Evolutionary conservation across 2,113 vertebrate species (phyloP).

Genomic region (Caretta caretta): DNA sequence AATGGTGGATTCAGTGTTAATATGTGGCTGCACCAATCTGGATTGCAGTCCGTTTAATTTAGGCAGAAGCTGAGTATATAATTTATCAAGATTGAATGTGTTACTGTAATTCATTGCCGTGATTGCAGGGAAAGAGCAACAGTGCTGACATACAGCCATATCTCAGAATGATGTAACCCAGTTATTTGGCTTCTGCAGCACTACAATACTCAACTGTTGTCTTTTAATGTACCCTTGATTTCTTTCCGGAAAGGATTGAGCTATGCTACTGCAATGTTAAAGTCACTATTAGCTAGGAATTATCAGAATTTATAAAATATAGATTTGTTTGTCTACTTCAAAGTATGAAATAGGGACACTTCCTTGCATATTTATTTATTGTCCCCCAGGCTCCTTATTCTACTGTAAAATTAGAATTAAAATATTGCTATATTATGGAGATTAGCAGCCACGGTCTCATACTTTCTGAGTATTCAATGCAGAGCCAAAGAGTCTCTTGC

Average conservation of each 20-base stretch:
- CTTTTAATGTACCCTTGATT: not conserved
- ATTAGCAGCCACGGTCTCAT: not conserved
- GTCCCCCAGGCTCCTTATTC: not conserved
- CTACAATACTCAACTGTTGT: not conserved
- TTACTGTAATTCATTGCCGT: slow-evolving; percentile 65
- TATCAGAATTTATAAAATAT: not conserved
- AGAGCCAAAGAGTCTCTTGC: not conserved
- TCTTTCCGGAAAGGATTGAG: not conserved
- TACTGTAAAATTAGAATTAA: not conserved
- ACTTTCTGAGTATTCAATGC: not conserved
- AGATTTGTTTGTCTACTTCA: not conserved
- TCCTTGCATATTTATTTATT: not conserved
- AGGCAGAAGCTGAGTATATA: slow-evolving; percentile 62
- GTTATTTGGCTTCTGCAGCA: slow-evolving; percentile 4
- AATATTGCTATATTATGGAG: not conserved
- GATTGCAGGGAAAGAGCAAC: slow-evolving; percentile 56
- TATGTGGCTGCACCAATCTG: slow-evolving; percentile 59
- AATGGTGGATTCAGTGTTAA: slow-evolving; percentile 25
- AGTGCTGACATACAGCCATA: slow-evolving; percentile 44
- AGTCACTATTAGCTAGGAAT: not conserved
- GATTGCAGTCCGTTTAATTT: slow-evolving; percentile 75
- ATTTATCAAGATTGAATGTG: slow-evolving; percentile 75
- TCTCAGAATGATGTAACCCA: slow-evolving; percentile 60
- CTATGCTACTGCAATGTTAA: not conserved
- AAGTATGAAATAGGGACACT: not conserved